phyloP scores from a whole-genome alignment of 2,797 vertebrate species.

The Buphagus erythrorhynchus region DNA sequence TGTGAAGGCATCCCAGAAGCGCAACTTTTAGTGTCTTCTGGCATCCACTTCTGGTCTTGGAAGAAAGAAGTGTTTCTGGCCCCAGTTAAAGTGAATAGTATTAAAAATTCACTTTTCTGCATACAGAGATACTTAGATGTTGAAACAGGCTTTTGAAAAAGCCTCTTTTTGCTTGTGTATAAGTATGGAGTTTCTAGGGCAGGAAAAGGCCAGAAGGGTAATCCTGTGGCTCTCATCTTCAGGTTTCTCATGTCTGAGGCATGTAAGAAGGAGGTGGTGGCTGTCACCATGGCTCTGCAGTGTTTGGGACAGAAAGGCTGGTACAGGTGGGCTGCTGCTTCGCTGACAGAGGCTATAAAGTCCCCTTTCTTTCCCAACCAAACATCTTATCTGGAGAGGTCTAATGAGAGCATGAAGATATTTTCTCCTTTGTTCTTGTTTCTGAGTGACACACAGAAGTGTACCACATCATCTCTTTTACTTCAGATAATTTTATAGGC shows the following conservation, averaged over 20 bases:
- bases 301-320: neutral
- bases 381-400: neutral
- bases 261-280: fast-evolving
- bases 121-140: neutral
- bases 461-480: neutral
- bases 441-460: neutral
- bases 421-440: neutral
- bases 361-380: neutral
- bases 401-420: neutral
- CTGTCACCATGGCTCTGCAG: neutral
- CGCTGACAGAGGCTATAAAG: neutral
- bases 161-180: neutral
- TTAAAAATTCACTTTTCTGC: neutral
- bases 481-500: neutral
- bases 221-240: neutral
- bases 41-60: neutral
- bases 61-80: conserved; percentile 4
- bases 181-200: neutral
- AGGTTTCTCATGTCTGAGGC: neutral
- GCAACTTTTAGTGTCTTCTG: neutral
- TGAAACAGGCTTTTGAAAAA: neutral
- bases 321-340: neutral
- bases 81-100: neutral
- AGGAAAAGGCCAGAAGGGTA: neutral
- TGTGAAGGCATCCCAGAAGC: neutral